Evolutionary conservation across 2,888 invertebrate genomes (phyloP), one percentile per base, ranked within the genome.

Genomic region (Leucophora obtusa): DNA sequence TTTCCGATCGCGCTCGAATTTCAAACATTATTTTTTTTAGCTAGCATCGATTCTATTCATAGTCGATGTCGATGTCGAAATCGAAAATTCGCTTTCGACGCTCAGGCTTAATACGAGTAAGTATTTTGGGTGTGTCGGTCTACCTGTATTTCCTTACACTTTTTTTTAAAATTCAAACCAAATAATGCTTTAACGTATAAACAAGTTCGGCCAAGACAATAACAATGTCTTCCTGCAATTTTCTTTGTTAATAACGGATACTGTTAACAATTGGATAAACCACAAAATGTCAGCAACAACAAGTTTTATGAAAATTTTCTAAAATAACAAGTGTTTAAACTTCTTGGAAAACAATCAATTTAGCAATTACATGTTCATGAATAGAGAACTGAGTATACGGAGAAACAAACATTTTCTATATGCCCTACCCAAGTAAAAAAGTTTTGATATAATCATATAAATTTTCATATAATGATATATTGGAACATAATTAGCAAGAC

Each of bases 271-370:
- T 86, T 87, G 87, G 84, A 85, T 83, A 82, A 50, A 82, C 85
- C 87, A 83, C 87, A 86, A 86, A 87, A 88, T 87, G 86, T 82
- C 86, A 84, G 80, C 82, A 85, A 86, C 86, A 87, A 87, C 85
- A 85, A 87, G 85, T 86, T 87, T 83, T 85, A 82, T 73, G 78
- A 81, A 82, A 82, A 83, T 77, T 73, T 81, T 69, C 47, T 73
- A 62, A 66, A 69, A 71, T 75, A 80, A 63, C 58, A 77, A 83
- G 73, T 82, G 80, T 79, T 83, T 81, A 79, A 83, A 83, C 65
- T 84, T 84, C 84, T 82, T 79, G 81, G 84, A 84, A 84, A 83
- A 83, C 84, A 84, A 84, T 84, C 83, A 84, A 84, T 83, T 82
- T 83, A 79, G 80, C 82, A 84, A 84, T 84, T 84, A 84, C 76